A percentile compares a stretch with the other conserved stretches of the same genome.
These are phyloP conservation scores for Cromileptes altivelis DNA, from an alignment of 2,113 vertebrate genomes.

Conservation along the genomic window DNA sequence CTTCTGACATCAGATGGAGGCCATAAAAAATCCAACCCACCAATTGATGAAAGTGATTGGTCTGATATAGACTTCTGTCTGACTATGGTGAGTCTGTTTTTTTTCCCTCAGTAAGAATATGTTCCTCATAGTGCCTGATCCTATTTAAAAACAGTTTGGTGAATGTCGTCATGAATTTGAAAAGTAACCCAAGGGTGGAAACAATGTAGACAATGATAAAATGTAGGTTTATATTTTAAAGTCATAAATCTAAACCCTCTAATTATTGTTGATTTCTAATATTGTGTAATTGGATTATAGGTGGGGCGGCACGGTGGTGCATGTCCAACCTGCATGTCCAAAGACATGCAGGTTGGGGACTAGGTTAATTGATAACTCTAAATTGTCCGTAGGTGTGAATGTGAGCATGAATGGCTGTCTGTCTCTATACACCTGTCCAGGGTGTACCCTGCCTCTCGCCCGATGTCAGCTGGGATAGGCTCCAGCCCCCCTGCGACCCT, in stretches of 20 bases:
- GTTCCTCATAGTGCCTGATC: background rate
- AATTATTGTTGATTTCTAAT: background rate
- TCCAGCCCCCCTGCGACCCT: no score
- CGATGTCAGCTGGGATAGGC: no score
- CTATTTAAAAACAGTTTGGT: background rate
- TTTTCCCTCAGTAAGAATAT: background rate
- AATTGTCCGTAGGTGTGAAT: no score
- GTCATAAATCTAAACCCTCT: background rate
- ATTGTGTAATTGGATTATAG: background rate
- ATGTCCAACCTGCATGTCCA: no score
- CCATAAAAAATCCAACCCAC: background rate
- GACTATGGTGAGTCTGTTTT: constrained; percentile 9
- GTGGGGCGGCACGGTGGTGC: no score
- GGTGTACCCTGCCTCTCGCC: no score
- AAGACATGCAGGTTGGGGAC: no score
- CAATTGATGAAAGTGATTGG: background rate
- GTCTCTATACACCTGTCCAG: no score
- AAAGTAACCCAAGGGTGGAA: background rate
- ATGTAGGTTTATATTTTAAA: background rate
- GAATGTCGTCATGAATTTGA: background rate
- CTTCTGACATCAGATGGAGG: background rate
- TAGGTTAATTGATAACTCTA: no score
- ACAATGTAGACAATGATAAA: background rate
- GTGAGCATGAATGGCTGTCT: no score
- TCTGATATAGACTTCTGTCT: background rate